A percentile compares a stretch with the other conserved stretches of the same genome.
phyloP scores from a whole-genome alignment of 2,113 vertebrate genomes.

The Tauraco erythrolophus region DNA sequence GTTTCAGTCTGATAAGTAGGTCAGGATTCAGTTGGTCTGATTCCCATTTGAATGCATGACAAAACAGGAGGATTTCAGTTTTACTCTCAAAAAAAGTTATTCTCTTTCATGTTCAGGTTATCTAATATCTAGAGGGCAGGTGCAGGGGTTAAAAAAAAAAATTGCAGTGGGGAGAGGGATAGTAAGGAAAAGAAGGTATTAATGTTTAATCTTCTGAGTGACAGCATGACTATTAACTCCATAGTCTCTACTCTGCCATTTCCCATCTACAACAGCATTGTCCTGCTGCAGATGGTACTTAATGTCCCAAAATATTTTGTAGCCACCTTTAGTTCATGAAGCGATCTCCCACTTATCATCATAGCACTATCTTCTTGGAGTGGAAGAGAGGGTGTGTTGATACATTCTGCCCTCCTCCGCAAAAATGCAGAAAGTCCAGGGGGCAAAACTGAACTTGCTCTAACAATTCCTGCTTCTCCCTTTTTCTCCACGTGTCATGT shows the following conservation, averaged over 20 bases:
- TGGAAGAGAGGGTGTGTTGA: constrained; percentile 40
- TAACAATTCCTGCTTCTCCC: constrained; percentile 50
- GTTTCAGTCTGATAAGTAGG: constrained; percentile 41
- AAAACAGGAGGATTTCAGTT: constrained; percentile 44
- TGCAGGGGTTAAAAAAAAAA: neutral
- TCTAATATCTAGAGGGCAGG: constrained; percentile 47
- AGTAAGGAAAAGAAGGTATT: neutral
- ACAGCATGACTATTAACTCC: neutral
- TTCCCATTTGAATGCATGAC: constrained; percentile 56
- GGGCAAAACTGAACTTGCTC: constrained; percentile 62
- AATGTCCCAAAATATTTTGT: neutral
- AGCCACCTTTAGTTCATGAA: neutral
- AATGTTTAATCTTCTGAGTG: constrained; percentile 33
- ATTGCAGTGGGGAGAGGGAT: neutral
- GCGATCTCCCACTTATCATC: neutral
- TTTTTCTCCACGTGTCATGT: neutral
- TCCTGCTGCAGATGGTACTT: neutral
- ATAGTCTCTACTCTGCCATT: neutral
- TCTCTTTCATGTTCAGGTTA: constrained; percentile 55
- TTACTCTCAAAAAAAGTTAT: constrained; percentile 29
- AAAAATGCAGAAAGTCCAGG: constrained; percentile 58
- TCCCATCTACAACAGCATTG: neutral
- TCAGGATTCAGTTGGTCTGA: constrained; percentile 42
- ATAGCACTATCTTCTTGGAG: neutral
- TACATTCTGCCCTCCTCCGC: constrained; percentile 54